Percentiles rank a stretch among this genome's conserved stretches.
These are phyloP conservation scores for Sebastes hopkinsi DNA, from an alignment of 2,797 vertebrate species.

Conservation along the genomic window DNA sequence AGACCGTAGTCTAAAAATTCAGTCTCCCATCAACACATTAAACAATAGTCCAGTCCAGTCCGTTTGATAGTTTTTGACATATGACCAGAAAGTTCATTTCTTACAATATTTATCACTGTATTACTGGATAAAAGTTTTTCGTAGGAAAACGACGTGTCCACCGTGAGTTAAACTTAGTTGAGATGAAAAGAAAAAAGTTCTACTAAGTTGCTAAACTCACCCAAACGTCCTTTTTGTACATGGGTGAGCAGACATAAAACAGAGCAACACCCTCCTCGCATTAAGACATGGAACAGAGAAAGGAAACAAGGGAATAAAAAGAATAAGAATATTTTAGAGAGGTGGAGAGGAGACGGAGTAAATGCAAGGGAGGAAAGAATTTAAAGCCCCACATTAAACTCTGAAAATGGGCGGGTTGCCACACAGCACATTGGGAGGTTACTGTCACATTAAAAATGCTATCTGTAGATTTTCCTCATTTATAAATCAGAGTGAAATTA, in stretches of 20 bases:
- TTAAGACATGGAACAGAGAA: neutral
- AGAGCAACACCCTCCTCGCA: neutral
- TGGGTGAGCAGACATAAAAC: neutral
- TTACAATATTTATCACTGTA: neutral
- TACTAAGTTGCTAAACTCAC: neutral
- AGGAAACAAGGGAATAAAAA: conserved; percentile 2
- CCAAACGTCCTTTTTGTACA: neutral
- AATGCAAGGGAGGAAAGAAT: conserved; percentile 3
- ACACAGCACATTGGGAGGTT: conserved; percentile 11
- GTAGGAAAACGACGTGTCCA: neutral
- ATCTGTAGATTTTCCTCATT: conserved; percentile 45
- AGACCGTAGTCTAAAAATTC: neutral
- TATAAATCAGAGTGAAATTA: conserved; percentile 54
- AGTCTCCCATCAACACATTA: neutral
- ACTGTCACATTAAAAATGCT: conserved; percentile 44
- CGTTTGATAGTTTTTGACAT: neutral
- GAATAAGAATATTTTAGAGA: conserved; percentile 1
- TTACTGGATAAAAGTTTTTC: neutral
- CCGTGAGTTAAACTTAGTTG: neutral
- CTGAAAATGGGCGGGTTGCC: conserved; percentile 3
- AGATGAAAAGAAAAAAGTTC: neutral
- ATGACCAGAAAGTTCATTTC: neutral
- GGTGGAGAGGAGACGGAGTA: neutral
- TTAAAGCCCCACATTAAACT: conserved; percentile 25
- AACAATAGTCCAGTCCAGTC: neutral